These are phyloP conservation scores for Seriola rivoliana DNA, from an alignment of 2,113 vertebrate species.

Conservation along the genomic window DNA sequence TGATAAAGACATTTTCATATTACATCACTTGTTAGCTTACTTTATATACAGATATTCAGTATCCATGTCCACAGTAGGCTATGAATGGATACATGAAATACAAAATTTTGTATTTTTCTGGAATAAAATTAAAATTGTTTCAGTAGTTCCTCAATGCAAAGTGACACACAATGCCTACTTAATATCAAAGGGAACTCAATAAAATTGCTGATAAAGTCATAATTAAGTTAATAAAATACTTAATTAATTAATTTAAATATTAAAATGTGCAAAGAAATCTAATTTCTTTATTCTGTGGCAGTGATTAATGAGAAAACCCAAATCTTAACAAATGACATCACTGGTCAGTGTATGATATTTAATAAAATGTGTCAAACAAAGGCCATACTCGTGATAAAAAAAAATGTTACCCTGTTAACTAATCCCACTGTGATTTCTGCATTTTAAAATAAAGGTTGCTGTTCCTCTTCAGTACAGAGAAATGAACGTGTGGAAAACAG, in stretches of 20 bases:
- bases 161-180: background rate
- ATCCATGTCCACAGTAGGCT: background rate
- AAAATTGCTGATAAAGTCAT: background rate
- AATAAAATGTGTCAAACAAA: background rate
- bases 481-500: constrained; percentile 7
- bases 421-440: background rate
- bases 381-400: background rate
- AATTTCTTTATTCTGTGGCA: no score
- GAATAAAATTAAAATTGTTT: background rate
- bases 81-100: background rate
- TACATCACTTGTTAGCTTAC: background rate
- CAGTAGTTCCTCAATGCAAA: background rate
- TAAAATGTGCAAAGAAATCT: background rate
- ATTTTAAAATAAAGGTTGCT: background rate
- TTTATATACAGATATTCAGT: background rate
- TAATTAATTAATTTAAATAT: no score
- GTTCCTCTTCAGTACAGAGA: background rate
- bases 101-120: background rate
- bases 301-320: no score
- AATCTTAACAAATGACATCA: no score
- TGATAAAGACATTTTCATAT: background rate
- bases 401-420: background rate
- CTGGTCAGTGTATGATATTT: background rate
- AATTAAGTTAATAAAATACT: background rate
- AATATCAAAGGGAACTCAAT: background rate